phyloP scores from a whole-genome alignment of 2,888 invertebrate species.

The Heliconius ethilla region DNA sequence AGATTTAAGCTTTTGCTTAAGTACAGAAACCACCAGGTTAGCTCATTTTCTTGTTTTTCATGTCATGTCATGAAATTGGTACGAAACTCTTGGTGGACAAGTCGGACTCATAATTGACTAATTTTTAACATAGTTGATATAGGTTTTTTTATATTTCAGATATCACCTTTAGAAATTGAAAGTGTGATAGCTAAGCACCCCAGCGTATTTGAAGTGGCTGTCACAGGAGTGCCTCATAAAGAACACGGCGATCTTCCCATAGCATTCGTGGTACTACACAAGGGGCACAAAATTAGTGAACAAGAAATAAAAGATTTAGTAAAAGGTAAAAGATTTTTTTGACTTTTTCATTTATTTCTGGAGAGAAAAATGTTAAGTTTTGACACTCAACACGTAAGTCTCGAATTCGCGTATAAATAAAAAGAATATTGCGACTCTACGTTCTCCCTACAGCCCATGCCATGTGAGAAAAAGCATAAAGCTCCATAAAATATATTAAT shows the following conservation, averaged over 20 bases:
- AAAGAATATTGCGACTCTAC: too few species aligned
- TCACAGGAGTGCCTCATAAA: constrained; percentile 56
- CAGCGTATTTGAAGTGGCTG: constrained; percentile 58
- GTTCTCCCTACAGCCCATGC: too few species aligned
- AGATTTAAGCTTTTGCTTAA: constrained; percentile 79
- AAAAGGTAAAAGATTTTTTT: constrained; percentile 50
- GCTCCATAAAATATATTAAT: too few species aligned
- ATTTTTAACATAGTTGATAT: too few species aligned
- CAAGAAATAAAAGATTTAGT: constrained; percentile 62
- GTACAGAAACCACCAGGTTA: constrained; percentile 75
- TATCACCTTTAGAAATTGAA: constrained; percentile 64
- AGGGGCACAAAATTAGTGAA: constrained; percentile 50
- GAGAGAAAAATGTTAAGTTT: too few species aligned
- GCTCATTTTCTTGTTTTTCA: background rate
- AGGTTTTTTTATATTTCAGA: constrained; percentile 47
- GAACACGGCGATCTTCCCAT: constrained; percentile 60
- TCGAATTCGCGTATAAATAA: too few species aligned
- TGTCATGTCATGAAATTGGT: too few species aligned
- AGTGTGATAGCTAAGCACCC: constrained; percentile 56
- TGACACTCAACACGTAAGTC: too few species aligned
- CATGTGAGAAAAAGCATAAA: too few species aligned
- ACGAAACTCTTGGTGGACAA: too few species aligned
- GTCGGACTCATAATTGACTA: too few species aligned
- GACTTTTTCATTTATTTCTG: too few species aligned
- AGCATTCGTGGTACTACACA: constrained; percentile 56